Evolutionary conservation across 2,797 vertebrate genomes (phyloP), one percentile per base, ranked within the genome.

Genomic region (Sebastolobus altivelis): DNA sequence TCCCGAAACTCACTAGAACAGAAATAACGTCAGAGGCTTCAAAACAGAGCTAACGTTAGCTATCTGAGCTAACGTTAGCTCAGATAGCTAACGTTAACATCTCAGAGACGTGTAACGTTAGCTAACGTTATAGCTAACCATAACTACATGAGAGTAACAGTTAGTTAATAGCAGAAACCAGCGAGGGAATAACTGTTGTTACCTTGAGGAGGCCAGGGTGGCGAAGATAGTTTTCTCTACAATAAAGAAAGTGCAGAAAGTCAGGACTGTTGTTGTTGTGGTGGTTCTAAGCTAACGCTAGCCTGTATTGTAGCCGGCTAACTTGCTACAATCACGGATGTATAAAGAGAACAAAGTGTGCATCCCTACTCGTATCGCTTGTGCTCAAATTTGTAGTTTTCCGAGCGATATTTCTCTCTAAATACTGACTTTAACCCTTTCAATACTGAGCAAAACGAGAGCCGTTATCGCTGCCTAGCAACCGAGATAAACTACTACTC

Each of bases 401-500:
- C 33, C 2, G 6, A 38, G 9, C 2, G 10, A 37, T 33, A 33
- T 77, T 52, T 60, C 52, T 25, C 4, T 61, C 37, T 25, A 4
- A 18, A 52, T 4, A 18, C n/a, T 12, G n/a, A 55, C 11, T 25
- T 55, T 55, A 55, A 11, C 20, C 31, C 61, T 40, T 8, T 63
- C 8, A 25, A 25, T 3, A 14, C 7, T 40, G 61, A 60, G 31
- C 31, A 31, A 31, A 31, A 25, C 31, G 31, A 31, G 31, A 31
- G 31, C 31, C 5, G 7, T 37, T 37, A 37, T 37, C 35, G 9
- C 35, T 31, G 95, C 96, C 84, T 95, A 88, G 96, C 94, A 95
- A 96, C 96, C 12, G 75, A 76, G 22, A 92, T 89, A 91, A 94
- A 91, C 95, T 89, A 92, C 86, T 8, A 29, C 67, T 83, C 92